A percentile compares a stretch with the other conserved stretches of the same genome.
Evolutionary conservation across 1,140 invertebrate species (phyloP).

Genomic region (Eueides isabella): DNA sequence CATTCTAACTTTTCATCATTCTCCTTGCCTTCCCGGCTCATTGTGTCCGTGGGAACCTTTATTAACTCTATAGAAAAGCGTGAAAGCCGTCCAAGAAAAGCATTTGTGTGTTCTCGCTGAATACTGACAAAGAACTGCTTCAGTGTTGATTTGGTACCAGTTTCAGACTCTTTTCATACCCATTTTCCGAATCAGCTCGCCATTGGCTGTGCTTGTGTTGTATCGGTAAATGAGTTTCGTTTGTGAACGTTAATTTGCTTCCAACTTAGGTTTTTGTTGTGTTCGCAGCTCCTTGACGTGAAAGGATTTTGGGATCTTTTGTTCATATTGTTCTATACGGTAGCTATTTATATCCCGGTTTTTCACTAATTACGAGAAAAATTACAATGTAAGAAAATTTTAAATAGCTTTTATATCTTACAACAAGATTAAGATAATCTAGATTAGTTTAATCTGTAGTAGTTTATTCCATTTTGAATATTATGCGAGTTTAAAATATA

Average conservation of each 20-base stretch:
- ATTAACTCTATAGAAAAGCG: constrained; percentile 79
- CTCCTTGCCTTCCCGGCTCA: constrained; percentile 71
- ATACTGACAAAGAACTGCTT: constrained; percentile 71
- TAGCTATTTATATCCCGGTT: constrained; percentile 21
- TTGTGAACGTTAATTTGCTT: constrained; percentile 77
- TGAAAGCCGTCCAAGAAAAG: constrained; percentile 78
- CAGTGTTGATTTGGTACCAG: constrained; percentile 72
- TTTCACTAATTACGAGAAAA: constrained; percentile 14
- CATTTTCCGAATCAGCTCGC: constrained; percentile 70
- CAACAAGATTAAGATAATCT: constrained; percentile 5
- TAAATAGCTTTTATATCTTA: neutral
- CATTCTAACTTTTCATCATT: constrained; percentile 79
- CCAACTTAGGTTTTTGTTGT: constrained; percentile 63
- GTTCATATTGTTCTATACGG: constrained; percentile 44
- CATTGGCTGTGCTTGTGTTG: constrained; percentile 69
- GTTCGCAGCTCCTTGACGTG: constrained; percentile 48
- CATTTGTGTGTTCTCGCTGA: constrained; percentile 71
- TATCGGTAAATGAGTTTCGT: constrained; percentile 80
- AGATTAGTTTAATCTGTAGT: neutral
- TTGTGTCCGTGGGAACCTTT: constrained; percentile 81
- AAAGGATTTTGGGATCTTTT: constrained; percentile 52
- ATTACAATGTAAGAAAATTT: neutral
- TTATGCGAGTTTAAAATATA: constrained; percentile 21
- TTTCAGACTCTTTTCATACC: constrained; percentile 69
- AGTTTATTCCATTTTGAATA: constrained; percentile 16